Conservation (phyloP, 2,113 vertebrate species). For the Zosterops lateralis region DNA sequence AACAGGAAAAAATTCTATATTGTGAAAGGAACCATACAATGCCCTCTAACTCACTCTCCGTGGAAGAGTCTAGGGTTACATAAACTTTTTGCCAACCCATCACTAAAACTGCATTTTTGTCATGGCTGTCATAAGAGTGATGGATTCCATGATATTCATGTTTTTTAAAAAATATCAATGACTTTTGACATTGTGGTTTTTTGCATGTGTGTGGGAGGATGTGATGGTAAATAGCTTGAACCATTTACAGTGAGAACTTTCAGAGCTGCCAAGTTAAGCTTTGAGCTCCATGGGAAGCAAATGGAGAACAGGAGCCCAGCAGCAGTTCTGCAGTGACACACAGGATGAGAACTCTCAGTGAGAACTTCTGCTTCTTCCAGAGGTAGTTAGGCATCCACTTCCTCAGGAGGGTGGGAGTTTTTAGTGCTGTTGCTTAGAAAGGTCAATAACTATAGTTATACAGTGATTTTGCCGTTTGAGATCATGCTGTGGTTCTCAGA, state of each 20-base stretch:
- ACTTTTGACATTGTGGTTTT: slow-evolving; percentile 4
- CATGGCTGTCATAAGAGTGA: background rate
- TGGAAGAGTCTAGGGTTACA: background rate
- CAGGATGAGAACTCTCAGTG: background rate
- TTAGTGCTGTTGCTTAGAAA: background rate
- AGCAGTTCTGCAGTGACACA: slow-evolving; percentile 37
- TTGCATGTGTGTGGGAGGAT: slow-evolving; percentile 20
- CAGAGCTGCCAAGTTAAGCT: slow-evolving; percentile 33
- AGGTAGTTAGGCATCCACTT: background rate
- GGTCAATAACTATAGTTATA: background rate
- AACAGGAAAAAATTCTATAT: background rate
- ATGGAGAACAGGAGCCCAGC: slow-evolving; percentile 25
- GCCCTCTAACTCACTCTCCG: background rate
- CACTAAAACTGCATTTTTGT: slow-evolving; percentile 18
- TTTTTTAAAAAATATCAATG: background rate
- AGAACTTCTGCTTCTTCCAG: slow-evolving; percentile 14
- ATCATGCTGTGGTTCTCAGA: background rate
- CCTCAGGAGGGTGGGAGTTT: background rate
- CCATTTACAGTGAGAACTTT: slow-evolving; percentile 35
- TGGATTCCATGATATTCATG: background rate
- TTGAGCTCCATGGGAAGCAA: slow-evolving; percentile 42
- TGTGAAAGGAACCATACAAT: background rate
- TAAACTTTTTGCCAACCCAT: background rate
- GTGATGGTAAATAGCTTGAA: slow-evolving; percentile 34
- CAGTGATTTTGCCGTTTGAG: background rate